Evolutionary conservation across 2,113 vertebrate genomes (phyloP), one percentile per base, ranked within the genome.

Genomic region (Tautogolabrus adspersus): DNA sequence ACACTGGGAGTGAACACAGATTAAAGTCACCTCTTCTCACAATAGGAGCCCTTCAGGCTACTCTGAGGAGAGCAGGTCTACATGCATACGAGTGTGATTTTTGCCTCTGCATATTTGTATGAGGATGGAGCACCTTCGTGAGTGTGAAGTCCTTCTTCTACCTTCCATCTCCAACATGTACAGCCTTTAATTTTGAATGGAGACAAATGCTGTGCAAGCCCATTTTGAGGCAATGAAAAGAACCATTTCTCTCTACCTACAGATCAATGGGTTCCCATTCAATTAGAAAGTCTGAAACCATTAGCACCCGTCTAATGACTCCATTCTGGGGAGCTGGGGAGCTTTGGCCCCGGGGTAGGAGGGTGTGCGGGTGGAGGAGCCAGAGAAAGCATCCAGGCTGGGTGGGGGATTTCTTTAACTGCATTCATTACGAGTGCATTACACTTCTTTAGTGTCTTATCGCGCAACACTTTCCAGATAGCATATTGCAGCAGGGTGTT

Each of bases 231-330:
- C 96, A 96, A 96, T 97, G 96, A 97, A 97, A 96, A 96, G 95
- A 96, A 95, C 95, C 96, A 97, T 98, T 97, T 96, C 96, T 96
- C 97, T 95, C 96, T 95, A 96, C 96, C 95, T 96, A 96, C 96
- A 98, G 96, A 98, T 98, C 96, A 97, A 97, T 98, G 97, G 95
- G 96, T 97, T 97, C 96, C 96, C 96, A 96, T 97, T 98, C 96
- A 97, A 97, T 98, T 97, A 97, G 95, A 97, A 96, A 95, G 95
- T 94, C 95, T 97, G 96, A 96, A 97, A 96, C 97, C 96, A 98
- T 97, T 97, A 96, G 91, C 96, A 96, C 96, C 85, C 81, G 74
- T 87, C 91, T 94, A 93, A 94, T 94, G 92, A 94, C 90, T 92
- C 91, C 81, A 89, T 94, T 93, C 91, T 90, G 75, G 84, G 82